Conservation (phyloP, 2,113 vertebrate genomes). For the Phaethornis superciliosus region DNA sequence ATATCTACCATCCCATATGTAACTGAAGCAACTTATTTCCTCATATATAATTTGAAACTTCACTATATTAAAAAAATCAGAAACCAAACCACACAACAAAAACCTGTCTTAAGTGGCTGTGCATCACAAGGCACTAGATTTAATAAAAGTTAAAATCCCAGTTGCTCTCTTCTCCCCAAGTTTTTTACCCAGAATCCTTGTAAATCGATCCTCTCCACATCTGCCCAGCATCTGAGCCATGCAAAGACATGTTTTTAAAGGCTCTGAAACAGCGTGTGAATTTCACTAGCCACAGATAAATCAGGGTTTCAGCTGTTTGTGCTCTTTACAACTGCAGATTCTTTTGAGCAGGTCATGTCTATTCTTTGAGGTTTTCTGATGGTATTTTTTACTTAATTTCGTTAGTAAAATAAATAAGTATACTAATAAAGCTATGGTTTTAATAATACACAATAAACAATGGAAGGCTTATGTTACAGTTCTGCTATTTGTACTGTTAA, state of each 20-base stretch:
- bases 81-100: not conserved
- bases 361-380: not conserved
- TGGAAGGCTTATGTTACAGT: not conserved
- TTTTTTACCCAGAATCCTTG: not conserved
- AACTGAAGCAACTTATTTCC: not conserved
- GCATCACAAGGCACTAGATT: not conserved
- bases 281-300: not conserved
- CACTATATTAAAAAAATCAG: not conserved
- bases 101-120: not conserved
- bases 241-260: not conserved
- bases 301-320: not conserved
- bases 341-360: not conserved
- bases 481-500: not conserved
- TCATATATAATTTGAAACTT: not conserved
- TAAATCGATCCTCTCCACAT: conserved; percentile 38
- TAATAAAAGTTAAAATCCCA: not conserved
- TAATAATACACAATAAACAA: not conserved
- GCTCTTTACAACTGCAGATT: not conserved
- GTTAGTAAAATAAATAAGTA: not conserved
- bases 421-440: not conserved
- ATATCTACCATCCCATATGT: not conserved
- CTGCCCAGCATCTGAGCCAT: conserved; percentile 22
- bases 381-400: not conserved
- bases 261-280: not conserved
- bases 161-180: not conserved